Conservation (phyloP, 2,113 vertebrate genomes). For the Felis chaus region DNA sequence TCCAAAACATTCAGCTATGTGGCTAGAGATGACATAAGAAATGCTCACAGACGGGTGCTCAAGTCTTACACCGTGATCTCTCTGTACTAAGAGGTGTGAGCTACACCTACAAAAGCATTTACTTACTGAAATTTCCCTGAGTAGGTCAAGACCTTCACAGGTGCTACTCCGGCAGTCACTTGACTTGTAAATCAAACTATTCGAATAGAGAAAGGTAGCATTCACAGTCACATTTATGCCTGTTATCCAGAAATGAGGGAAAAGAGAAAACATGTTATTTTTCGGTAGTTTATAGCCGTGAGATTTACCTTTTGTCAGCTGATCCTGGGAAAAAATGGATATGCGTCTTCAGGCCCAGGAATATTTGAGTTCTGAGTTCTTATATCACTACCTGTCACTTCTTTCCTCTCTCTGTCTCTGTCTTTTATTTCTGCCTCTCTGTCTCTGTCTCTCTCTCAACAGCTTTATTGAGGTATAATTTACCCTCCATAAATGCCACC, state of each 20-base stretch:
- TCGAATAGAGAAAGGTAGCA: slow-evolving; percentile 84
- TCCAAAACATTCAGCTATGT: neutral
- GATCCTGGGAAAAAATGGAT: neutral
- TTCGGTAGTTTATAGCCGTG: neutral
- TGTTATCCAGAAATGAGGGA: slow-evolving; percentile 49
- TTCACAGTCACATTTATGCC: slow-evolving; percentile 77
- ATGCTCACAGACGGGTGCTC: neutral
- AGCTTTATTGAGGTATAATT: neutral
- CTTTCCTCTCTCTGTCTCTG: neutral
- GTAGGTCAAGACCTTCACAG: slow-evolving; percentile 94
- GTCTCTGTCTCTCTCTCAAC: neutral
- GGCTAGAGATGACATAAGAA: neutral
- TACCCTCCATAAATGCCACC: neutral
- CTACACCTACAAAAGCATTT: neutral
- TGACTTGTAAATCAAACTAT: slow-evolving; percentile 85
- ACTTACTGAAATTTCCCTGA: slow-evolving; percentile 92
- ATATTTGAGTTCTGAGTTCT: neutral
- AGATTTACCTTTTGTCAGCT: neutral
- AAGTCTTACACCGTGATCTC: neutral
- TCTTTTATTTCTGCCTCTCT: neutral
- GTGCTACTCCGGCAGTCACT: slow-evolving; percentile 92
- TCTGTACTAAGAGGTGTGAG: neutral
- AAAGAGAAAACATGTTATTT: slow-evolving; percentile 54
- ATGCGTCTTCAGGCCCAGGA: neutral
- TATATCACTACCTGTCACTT: neutral